A percentile compares a stretch with the other conserved stretches of the same genome.
phyloP scores from a whole-genome alignment of 1,140 invertebrate species.

The Anagrus nilaparvatae region DNA sequence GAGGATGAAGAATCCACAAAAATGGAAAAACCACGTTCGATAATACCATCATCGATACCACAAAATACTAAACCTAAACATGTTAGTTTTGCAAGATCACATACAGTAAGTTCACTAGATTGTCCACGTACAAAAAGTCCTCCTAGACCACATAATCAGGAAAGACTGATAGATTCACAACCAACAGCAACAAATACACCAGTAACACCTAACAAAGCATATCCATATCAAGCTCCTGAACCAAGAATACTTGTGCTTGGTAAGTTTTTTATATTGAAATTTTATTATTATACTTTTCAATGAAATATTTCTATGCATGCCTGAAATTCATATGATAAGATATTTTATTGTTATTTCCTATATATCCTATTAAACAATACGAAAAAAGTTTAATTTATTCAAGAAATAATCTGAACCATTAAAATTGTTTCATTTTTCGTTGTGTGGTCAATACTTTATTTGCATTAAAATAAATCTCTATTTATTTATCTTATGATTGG shows the following conservation, averaged over 20 bases:
- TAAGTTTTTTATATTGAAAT: no score
- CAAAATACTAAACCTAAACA: conserved; percentile 72
- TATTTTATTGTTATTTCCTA: no score
- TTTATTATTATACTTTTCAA: no score
- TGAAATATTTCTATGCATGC: no score
- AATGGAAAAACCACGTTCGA: conserved; percentile 55
- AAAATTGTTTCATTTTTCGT: no score
- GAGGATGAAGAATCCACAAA: conserved; percentile 62
- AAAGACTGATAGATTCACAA: conserved; percentile 50
- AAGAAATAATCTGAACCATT: no score
- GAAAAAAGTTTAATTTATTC: no score
- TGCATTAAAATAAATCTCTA: no score
- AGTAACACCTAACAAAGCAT: conserved; percentile 24
- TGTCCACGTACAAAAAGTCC: conserved; percentile 47
- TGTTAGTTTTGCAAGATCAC: conserved; percentile 80
- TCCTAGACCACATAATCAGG: conserved; percentile 53
- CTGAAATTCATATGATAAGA: no score
- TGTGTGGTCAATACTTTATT: no score
- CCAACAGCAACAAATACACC: conserved; percentile 31
- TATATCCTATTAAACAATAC: no score
- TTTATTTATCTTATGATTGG: no score
- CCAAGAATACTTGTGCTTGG: conserved; percentile 42
- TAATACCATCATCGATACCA: conserved; percentile 31
- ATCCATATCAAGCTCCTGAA: conserved; percentile 37
- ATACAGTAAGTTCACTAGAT: conserved; percentile 73